Conservation (phyloP, 2,888 invertebrate species). For the Piscicola geometra region DNA sequence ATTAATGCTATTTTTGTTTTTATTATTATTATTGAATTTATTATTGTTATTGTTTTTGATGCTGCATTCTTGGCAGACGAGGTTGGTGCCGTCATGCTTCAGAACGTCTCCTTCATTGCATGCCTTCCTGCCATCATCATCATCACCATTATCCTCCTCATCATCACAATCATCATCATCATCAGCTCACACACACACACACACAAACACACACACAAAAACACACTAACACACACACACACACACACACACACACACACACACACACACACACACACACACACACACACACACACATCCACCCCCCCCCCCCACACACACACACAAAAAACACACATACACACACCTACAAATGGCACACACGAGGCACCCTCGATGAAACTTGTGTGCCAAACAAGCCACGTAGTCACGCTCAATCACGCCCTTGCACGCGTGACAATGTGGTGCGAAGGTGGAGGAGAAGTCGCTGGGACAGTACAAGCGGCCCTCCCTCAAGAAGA, state of each 20-base stretch:
- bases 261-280: constrained; percentile 25
- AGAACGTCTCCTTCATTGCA: too few relatives aligned
- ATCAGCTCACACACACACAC: too few relatives aligned
- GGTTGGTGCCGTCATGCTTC: too few relatives aligned
- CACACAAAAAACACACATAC: not conserved
- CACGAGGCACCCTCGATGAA: not conserved
- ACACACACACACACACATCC: constrained; percentile 23
- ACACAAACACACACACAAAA: too few relatives aligned
- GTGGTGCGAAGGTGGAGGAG: not conserved
- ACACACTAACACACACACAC: not conserved
- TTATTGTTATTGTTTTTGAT: too few relatives aligned
- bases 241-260: constrained; percentile 22
- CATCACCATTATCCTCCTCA: too few relatives aligned
- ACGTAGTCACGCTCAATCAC: not conserved
- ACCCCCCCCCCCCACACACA: not conserved
- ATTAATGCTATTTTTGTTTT: too few relatives aligned
- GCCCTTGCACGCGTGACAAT: not conserved
- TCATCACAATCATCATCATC: too few relatives aligned
- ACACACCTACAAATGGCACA: not conserved
- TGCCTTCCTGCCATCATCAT: too few relatives aligned
- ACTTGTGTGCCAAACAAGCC: not conserved
- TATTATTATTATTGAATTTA: too few relatives aligned
- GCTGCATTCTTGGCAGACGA: too few relatives aligned
- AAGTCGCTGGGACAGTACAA: constrained; percentile 2
- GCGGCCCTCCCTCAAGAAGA: not conserved